Evolutionary conservation across 1,140 invertebrate genomes (phyloP).

Genomic region (Lepidurus couesii): DNA sequence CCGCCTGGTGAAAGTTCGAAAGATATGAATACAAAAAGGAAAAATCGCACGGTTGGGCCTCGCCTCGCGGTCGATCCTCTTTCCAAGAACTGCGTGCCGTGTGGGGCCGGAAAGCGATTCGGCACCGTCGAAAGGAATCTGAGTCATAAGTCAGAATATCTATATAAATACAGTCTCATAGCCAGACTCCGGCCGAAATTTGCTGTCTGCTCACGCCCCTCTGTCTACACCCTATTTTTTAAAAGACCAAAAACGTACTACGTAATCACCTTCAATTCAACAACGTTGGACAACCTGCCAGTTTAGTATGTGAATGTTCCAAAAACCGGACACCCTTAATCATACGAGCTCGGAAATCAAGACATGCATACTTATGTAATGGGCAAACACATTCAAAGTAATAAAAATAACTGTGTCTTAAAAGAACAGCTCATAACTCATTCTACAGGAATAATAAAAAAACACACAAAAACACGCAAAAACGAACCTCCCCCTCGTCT

Average conservation of each 20-base stretch:
- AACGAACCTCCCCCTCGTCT: no score
- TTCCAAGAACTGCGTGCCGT: conserved; percentile 1
- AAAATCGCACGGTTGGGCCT: background rate
- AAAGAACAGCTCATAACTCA: no score
- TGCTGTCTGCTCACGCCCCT: background rate
- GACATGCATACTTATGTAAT: no score
- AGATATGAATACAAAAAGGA: background rate
- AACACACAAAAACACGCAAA: no score
- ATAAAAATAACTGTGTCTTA: no score
- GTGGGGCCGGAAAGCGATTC: conserved; percentile 1
- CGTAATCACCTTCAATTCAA: background rate
- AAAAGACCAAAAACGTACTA: background rate
- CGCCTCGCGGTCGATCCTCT: conserved; percentile 7
- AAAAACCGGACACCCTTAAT: no score
- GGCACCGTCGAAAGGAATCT: background rate
- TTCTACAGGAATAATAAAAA: no score
- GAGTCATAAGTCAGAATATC: background rate
- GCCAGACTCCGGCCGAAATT: background rate
- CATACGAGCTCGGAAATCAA: no score
- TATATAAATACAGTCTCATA: background rate
- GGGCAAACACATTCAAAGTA: no score
- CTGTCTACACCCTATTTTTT: background rate
- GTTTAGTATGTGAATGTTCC: no score
- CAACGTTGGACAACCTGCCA: background rate
- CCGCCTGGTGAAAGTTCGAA: background rate